phyloP scores from a whole-genome alignment of 2,113 vertebrate genomes.

The Catagonus wagneri region DNA sequence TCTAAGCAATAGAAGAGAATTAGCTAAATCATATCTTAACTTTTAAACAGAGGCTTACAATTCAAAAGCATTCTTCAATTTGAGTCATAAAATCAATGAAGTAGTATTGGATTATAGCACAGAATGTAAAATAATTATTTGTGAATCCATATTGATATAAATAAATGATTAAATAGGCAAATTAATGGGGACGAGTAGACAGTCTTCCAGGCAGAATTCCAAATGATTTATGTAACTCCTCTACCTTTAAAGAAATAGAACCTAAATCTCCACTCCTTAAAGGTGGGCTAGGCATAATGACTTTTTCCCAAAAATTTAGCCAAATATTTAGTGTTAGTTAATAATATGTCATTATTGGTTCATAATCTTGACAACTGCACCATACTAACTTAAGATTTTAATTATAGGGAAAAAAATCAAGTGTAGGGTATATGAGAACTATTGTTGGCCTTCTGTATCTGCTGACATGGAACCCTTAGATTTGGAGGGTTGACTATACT shows the following conservation, averaged over 20 bases:
- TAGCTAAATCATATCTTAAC: conserved; percentile 7
- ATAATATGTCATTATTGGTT: neutral
- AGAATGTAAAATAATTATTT: conserved; percentile 15
- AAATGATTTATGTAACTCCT: neutral
- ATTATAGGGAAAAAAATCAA: neutral
- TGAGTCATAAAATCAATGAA: conserved; percentile 34
- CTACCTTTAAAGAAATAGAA: neutral
- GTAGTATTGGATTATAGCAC: neutral
- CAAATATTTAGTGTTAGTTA: conserved; percentile 3
- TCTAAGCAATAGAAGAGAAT: neutral
- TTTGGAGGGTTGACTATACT: neutral
- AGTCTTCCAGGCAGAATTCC: neutral
- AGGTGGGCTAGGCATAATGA: neutral
- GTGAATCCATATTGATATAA: neutral
- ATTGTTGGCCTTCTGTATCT: neutral
- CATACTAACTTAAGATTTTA: conserved; percentile 2
- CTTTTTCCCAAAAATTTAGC: neutral
- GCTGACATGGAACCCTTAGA: neutral
- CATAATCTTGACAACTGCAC: neutral
- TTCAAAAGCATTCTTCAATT: neutral
- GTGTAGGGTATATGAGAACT: neutral
- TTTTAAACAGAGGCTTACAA: conserved; percentile 12
- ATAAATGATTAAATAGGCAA: neutral
- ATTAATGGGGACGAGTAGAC: neutral
- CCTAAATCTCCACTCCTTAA: neutral